Conservation (phyloP, 1,140 invertebrate species). For the Ctenoplectra terminalis region DNA sequence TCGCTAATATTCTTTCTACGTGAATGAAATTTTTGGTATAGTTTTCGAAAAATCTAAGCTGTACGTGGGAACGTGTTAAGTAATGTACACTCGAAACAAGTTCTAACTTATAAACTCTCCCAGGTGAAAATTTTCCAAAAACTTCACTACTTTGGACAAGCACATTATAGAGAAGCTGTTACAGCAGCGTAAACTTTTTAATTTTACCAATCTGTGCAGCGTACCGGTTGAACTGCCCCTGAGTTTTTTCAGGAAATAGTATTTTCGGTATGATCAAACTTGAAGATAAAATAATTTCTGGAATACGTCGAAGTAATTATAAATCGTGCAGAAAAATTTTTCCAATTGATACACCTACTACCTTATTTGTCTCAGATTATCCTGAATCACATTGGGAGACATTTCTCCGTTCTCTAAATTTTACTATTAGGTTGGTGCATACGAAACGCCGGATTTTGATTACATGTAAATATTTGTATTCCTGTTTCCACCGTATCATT, state of each 20-base stretch:
- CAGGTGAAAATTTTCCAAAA: neutral
- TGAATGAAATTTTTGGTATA: too few species aligned
- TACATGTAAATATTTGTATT: too few species aligned
- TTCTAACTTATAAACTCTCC: neutral
- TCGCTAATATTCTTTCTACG: too few species aligned
- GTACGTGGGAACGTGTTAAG: too few species aligned
- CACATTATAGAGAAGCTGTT: neutral
- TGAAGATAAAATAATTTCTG: neutral
- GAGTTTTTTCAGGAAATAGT: neutral
- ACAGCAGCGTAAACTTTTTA: slow-evolving; percentile 5
- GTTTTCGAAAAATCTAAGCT: too few species aligned
- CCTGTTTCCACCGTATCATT: too few species aligned
- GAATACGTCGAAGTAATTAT: neutral
- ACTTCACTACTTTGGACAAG: neutral
- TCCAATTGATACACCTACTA: neutral
- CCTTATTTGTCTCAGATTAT: neutral
- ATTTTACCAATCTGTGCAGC: slow-evolving; percentile 17
- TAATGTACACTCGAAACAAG: neutral
- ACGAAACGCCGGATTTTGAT: too few species aligned
- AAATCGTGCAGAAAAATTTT: neutral
- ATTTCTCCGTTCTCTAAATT: too few species aligned
- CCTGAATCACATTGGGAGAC: too few species aligned
- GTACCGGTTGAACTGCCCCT: neutral
- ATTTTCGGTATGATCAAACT: neutral
- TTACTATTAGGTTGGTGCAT: too few species aligned